These are phyloP conservation scores for Brachystomella parvula DNA, from an alignment of 1,140 invertebrate species.

Conservation along the genomic window DNA sequence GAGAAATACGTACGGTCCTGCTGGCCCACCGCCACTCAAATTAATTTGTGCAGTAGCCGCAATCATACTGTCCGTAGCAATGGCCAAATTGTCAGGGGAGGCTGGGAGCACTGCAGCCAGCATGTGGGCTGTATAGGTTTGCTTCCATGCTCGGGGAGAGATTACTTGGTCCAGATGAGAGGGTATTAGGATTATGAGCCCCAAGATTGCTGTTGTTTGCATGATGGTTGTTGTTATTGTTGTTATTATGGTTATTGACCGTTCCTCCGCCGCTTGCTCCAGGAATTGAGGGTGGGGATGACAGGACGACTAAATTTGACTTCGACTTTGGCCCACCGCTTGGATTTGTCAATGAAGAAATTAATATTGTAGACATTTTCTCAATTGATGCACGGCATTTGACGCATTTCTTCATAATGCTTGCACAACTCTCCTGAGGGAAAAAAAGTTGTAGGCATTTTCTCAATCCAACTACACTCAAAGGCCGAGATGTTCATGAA, in stretches of 20 bases:
- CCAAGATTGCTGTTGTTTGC: constrained; percentile 13
- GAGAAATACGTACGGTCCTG: constrained; percentile 56
- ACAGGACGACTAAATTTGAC: constrained; percentile 34
- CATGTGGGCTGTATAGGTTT: constrained; percentile 29
- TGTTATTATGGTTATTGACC: constrained; percentile 39
- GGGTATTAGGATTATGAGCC: constrained; percentile 14
- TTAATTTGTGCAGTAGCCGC: constrained; percentile 12
- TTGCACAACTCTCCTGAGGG: constrained; percentile 55
- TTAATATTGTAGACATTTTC: constrained; percentile 59
- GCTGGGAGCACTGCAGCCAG: constrained; percentile 15
- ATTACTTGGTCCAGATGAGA: constrained; percentile 17
- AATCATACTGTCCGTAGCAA: constrained; percentile 28
- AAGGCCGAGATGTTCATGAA: no score
- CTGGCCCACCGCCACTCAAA: neutral
- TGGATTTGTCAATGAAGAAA: constrained; percentile 52
- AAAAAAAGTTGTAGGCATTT: neutral
- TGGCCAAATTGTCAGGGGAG: constrained; percentile 34
- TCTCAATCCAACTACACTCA: constrained; percentile 19
- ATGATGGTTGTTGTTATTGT: constrained; percentile 26
- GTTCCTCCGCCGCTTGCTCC: constrained; percentile 36
- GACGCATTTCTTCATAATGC: constrained; percentile 93
- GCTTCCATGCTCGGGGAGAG: constrained; percentile 36
- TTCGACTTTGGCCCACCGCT: constrained; percentile 24
- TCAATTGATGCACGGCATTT: constrained; percentile 83
- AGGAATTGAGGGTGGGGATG: constrained; percentile 33